A percentile compares a stretch with the other conserved stretches of the same genome.
phyloP scores from a whole-genome alignment of 1,140 invertebrate species.

The Solen grandis region DNA sequence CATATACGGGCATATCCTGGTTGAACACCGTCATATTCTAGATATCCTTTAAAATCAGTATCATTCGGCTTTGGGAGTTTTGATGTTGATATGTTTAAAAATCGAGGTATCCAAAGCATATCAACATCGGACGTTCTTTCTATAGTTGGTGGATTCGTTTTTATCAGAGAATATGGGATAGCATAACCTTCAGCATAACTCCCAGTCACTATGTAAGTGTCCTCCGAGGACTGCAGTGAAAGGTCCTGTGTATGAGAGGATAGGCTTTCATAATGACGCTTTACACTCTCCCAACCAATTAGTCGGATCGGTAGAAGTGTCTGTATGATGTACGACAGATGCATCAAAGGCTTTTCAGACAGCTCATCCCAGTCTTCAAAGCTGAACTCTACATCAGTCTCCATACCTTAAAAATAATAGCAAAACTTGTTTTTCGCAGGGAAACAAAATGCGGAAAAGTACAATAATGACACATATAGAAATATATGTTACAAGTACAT shows the following conservation, averaged over 20 bases:
- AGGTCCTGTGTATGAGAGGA: neutral
- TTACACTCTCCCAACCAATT: slow-evolving; percentile 15
- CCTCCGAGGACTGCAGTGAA: neutral
- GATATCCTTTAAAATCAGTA: slow-evolving; percentile 24
- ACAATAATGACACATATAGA: too few species aligned
- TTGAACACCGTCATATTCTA: slow-evolving; percentile 13
- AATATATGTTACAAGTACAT: too few species aligned
- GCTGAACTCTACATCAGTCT: neutral
- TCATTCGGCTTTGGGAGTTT: neutral
- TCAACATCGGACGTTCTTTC: slow-evolving; percentile 14
- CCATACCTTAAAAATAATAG: slow-evolving; percentile 11
- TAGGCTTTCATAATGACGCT: slow-evolving; percentile 9
- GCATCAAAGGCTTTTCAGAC: slow-evolving; percentile 3
- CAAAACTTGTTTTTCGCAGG: too few species aligned
- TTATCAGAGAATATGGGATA: slow-evolving; percentile 5
- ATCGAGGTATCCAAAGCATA: neutral
- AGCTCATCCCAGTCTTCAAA: slow-evolving; percentile 2
- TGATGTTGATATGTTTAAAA: neutral
- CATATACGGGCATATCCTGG: slow-evolving; percentile 26
- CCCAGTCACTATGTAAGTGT: slow-evolving; percentile 17
- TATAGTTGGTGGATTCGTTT: neutral
- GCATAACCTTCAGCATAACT: slow-evolving; percentile 25
- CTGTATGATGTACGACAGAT: slow-evolving; percentile 26
- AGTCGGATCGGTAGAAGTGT: slow-evolving; percentile 9
- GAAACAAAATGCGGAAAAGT: too few species aligned